Evolutionary conservation across 2,888 invertebrate species (phyloP).

Genomic region (Scotopteryx bipunctaria): DNA sequence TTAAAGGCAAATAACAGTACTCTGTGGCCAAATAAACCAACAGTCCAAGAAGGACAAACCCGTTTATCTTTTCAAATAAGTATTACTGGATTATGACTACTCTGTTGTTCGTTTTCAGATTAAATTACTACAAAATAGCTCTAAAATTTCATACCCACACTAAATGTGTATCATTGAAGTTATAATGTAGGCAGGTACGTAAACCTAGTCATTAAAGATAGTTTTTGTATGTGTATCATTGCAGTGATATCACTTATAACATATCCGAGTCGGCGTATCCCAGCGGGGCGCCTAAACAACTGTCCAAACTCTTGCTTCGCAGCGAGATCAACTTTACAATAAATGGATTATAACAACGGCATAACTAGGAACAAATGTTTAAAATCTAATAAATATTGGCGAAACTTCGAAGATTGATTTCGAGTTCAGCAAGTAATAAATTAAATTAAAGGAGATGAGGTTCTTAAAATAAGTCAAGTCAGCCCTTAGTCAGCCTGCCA

Average conservation of each 20-base stretch:
- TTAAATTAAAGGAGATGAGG: conserved; percentile 1
- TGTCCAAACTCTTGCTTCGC: conserved; percentile 44
- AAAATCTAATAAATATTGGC: conserved; percentile 13
- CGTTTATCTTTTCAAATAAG: too few species aligned
- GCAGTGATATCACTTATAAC: conserved; percentile 23
- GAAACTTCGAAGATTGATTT: conserved; percentile 15
- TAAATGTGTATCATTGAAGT: background rate
- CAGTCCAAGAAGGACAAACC: too few species aligned
- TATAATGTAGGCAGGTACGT: background rate
- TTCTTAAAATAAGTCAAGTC: conserved; percentile 5
- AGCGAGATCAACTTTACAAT: conserved; percentile 41
- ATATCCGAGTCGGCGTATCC: conserved; percentile 16
- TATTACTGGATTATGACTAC: too few species aligned
- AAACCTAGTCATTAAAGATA: too few species aligned
- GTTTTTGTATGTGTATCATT: conserved; percentile 8
- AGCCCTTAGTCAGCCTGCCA: background rate
- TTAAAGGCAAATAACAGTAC: too few species aligned
- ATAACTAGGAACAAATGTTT: conserved; percentile 11
- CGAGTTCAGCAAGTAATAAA: background rate
- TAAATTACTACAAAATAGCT: too few species aligned
- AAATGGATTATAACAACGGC: conserved; percentile 45
- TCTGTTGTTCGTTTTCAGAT: too few species aligned
- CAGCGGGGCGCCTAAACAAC: conserved; percentile 41
- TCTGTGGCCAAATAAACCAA: too few species aligned
- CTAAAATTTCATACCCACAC: too few species aligned